A percentile compares a stretch with the other conserved stretches of the same genome.
These are phyloP conservation scores for Megathymus violae DNA, from an alignment of 1,140 invertebrate species.

Conservation along the genomic window DNA sequence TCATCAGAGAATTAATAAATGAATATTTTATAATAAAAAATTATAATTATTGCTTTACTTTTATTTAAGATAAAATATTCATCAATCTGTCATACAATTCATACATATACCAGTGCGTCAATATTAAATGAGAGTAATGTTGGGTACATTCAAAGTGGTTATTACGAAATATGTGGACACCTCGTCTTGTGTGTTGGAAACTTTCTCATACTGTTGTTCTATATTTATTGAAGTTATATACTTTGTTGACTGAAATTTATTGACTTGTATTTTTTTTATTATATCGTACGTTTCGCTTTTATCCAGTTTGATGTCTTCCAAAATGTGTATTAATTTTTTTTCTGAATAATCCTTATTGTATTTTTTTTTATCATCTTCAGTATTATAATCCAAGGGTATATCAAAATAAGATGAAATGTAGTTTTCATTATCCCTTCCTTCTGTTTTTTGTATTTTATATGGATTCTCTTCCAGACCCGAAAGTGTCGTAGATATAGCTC, in stretches of 20 bases:
- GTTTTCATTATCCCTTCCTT: constrained; percentile 38
- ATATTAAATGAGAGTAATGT: too few species aligned
- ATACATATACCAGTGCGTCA: too few species aligned
- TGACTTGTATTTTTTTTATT: constrained; percentile 51
- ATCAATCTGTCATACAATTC: too few species aligned
- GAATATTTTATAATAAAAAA: too few species aligned
- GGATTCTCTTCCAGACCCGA: constrained; percentile 24
- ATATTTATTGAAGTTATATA: constrained; percentile 30
- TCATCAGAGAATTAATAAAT: too few species aligned
- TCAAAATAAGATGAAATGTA: constrained; percentile 46
- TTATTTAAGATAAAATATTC: too few species aligned
- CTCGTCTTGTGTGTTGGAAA: constrained; percentile 15
- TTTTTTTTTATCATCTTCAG: constrained; percentile 18
- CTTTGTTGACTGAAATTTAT: constrained; percentile 40
- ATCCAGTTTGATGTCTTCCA: constrained; percentile 64
- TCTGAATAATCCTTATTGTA: constrained; percentile 48
- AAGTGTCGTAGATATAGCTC: constrained; percentile 1
- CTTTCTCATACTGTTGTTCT: not conserved
- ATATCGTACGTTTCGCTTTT: constrained; percentile 54
- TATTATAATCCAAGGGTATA: constrained; percentile 21
- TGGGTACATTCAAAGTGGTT: too few species aligned
- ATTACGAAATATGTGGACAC: too few species aligned
- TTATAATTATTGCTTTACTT: too few species aligned
- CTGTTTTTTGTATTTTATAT: constrained; percentile 31
- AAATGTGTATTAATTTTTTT: constrained; percentile 65